Base-by-base conservation (phyloP, 2,113 vertebrate species). In the Morone chrysops region DNA sequence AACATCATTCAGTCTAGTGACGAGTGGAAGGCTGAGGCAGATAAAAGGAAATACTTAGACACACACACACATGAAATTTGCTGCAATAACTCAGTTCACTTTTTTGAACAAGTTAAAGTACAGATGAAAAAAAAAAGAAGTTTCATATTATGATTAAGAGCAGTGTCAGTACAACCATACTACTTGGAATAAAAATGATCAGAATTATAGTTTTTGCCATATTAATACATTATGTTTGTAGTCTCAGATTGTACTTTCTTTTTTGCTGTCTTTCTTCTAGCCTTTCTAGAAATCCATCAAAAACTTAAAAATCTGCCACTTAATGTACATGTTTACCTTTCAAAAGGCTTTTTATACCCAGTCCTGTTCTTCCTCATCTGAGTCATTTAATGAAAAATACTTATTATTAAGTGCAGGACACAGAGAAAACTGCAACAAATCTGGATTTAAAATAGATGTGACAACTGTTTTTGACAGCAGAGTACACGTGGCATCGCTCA, bases 371-470 rank as follows among this genome's bases (percentile, higher is more conserved):
- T 31, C 31, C 31, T 31, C 31, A 31, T 31, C 31, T 31, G 31
- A 31, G 31, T 31, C 31, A 31, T 31, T 31, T 31, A 31, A 31
- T 31, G 2, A 31, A 7, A 18, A 25, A 4, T 6, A 31, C n/a
- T n/a, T n/a, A n/a, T 25, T 17, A 25, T 22, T 36, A 36, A 50
- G 22, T 50, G 10, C 20, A 11, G 25, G 2, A n/a, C 47, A 5
- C 14, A 11, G 31, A 51, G 56, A 31, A 31, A 31, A 31, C 31
- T 31, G 41, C 31, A 50, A 25, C 0, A 51, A 78, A 61, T 60
- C 54, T 41, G 57, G 31, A 70, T 63, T 61, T 63, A 22, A 71
- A 50, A 57, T 20, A 72, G 31, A 14, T 22, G 25, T 57, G 50
- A 40, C 22, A 10, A 8, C 8, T 70, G 5, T 25, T n/a, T 66